Percentiles rank a stretch among this genome's conserved stretches.
phyloP scores from a whole-genome alignment of 2,113 vertebrate species.

The Thermophis baileyi region DNA sequence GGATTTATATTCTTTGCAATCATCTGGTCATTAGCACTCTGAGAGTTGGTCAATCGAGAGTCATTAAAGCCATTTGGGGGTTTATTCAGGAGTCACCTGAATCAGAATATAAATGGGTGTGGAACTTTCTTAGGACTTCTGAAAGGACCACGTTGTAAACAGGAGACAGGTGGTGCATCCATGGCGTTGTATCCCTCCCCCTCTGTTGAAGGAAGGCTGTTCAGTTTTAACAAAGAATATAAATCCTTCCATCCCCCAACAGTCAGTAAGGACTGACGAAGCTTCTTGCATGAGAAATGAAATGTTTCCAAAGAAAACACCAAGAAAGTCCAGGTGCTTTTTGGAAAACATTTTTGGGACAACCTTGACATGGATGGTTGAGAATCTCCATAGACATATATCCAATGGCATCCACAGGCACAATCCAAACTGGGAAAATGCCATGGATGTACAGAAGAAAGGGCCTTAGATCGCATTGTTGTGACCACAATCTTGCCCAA shows the following conservation, averaged over 20 bases:
- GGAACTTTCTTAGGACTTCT: not conserved
- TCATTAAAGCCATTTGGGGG: not conserved
- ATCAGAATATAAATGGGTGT: not conserved
- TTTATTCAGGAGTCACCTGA: not conserved
- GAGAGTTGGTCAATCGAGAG: not conserved
- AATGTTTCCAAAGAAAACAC: not conserved
- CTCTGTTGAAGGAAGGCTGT: not conserved
- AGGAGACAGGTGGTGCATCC: not conserved
- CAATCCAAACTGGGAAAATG: not conserved
- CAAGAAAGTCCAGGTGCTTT: not conserved
- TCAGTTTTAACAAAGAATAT: not conserved
- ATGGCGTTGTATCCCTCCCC: not conserved
- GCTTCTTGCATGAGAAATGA: not conserved
- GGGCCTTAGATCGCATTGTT: not conserved
- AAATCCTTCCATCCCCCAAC: not conserved
- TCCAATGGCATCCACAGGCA: not conserved
- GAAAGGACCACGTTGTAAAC: not conserved
- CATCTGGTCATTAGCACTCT: not conserved
- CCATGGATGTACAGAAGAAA: not conserved
- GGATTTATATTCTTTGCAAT: not conserved
- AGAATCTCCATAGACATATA: not conserved
- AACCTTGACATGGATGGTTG: not conserved
- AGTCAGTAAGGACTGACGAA: not conserved
- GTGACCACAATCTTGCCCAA: not conserved
- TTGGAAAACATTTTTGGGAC: not conserved